Evolutionary conservation across 30 jellyfish, hydroid and myxozoan species (phyloP), one percentile per base, ranked within the genome.

Genomic region (Pseudorhiza aurosa): DNA sequence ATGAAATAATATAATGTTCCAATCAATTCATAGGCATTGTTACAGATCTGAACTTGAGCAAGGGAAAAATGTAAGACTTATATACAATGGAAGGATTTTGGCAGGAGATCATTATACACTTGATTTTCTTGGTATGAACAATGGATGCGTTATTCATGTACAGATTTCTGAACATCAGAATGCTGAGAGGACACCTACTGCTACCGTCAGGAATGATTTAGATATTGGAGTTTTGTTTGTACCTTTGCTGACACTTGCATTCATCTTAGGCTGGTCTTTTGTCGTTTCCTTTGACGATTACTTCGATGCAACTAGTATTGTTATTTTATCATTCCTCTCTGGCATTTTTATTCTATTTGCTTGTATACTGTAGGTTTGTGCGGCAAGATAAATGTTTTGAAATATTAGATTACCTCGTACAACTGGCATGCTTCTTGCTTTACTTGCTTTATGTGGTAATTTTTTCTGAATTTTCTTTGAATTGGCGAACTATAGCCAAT

Each of bases 61-160:
- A 56, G 96, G 91, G 18, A 75, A 74, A 36, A 65, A 62, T 31
- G 80, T 86, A 18, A 65, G 96, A 30, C 72, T 86, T 2, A 75
- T 86, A 4, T 86, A 70, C 81, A 70, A 83, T 75, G 96, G 96
- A 31, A 53, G 96, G 58, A 75, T 86, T 6, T 67, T 86, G 29
- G 91, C 58, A 25, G 91, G 84, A 8, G 96, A 86, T 29, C 50
- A 51, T 24, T 27, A 40, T 47, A 22, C 87, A 8, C 78, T 86
- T 27, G 83, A 65, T 22, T 63, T 19, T 33, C 83, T 74, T 50
- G 84, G 88, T 35, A 72, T 86, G 10, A 59, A 53, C 15, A 58
- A 64, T 68, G 88, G 88, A 0, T 70, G 87, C 68, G 91, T 86
- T 28, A 33, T 86, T 14, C 96, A 86, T 67, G 88, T 80, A 9